A percentile compares a stretch with the other conserved stretches of the same genome.
Evolutionary conservation across 2,797 vertebrate genomes (phyloP).

Genomic region (Ibycter americanus): DNA sequence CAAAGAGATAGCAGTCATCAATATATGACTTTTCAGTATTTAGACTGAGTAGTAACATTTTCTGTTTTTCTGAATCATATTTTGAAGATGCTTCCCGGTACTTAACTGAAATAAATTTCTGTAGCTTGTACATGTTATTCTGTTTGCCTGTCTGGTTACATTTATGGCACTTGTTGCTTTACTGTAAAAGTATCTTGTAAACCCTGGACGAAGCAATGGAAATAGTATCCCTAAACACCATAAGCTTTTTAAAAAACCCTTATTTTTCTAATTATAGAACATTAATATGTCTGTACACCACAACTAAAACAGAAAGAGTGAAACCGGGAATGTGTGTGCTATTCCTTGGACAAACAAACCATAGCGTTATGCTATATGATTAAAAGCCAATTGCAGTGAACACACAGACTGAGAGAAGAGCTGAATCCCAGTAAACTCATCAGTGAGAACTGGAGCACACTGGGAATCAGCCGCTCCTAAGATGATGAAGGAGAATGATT

Average conservation of each 20-base stretch:
- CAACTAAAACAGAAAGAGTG: neutral
- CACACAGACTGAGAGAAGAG: neutral
- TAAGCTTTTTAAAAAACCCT: neutral
- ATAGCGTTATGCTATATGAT: neutral
- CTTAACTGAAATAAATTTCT: neutral
- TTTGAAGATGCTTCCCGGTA: neutral
- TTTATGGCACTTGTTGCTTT: neutral
- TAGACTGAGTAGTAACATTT: neutral
- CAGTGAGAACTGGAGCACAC: neutral
- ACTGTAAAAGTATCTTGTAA: neutral
- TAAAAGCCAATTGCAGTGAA: neutral
- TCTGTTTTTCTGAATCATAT: neutral
- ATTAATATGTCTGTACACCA: neutral
- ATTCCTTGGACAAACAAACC: neutral
- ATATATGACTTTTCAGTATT: neutral
- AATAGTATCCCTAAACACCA: neutral
- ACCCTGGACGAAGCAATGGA: neutral
- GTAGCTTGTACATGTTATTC: neutral
- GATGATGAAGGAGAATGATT: neutral
- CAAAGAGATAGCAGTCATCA: neutral
- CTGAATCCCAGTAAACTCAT: neutral
- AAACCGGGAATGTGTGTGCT: neutral
- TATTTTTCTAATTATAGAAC: neutral
- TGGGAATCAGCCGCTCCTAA: neutral
- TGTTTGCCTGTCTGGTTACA: neutral